Evolutionary conservation across 92 coral and sea anemone genomes (phyloP), one percentile per base, ranked within the genome.

Genomic region (Bergia sp.): DNA sequence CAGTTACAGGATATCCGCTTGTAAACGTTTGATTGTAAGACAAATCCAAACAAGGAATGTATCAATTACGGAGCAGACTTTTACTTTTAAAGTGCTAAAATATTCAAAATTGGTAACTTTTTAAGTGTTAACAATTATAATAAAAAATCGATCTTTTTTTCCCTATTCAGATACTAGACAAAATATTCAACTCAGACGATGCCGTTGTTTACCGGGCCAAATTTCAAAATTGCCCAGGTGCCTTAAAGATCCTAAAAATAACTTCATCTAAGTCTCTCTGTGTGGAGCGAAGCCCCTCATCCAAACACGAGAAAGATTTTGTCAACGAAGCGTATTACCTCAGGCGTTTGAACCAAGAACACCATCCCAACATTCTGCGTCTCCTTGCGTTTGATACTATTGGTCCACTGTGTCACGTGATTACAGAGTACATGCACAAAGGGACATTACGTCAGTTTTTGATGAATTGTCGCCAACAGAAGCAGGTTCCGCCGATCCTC

Each of bases 381-480:
- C 40, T 79, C 20, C 64, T 79, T 45, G 82, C 82, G 11, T 79
- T 44, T 49, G 82, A 79, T 79, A 45, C 82, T 18, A 79, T 44
- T 79, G 82, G 82, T 23, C 82, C 82, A 7, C 82, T 79, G 39
- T 79, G 82, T 49, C 82, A 79, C 20, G 12, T 79, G 61, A 47
- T 79, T 23, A 79, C 82, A 29, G 82, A 79, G 53, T 44, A 21
- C 65, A 79, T 79, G 82, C 66, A 44, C 65, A 79, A 79, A 20
- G 82, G 82, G 42, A 79, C 82, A 21, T 21, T 66, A 0, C 82
- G 82, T 9, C 82, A 79, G 64, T 79, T 79, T 23, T 36, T 79
- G 23, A 6, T 47, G 15, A 79, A 49, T 47, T 79, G 64, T 36
- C 82, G 82, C 20, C 37, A 79, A 12, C 65, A 47, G 41, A 44